phyloP scores from a whole-genome alignment of 2,113 vertebrate species.

The Carassius gibelio region DNA sequence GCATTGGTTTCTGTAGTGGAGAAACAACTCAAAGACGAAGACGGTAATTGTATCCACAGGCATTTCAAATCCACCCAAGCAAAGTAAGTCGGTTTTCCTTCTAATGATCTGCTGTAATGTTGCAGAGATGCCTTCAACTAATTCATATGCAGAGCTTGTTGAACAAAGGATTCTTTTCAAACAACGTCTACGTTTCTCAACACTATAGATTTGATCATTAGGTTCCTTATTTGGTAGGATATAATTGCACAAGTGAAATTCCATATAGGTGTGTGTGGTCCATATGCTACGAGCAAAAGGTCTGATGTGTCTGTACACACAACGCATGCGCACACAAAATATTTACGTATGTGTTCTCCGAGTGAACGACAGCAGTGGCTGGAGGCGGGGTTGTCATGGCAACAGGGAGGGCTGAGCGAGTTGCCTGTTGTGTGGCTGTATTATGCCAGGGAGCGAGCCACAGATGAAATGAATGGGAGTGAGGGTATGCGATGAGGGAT shows the following conservation, averaged over 20 bases:
- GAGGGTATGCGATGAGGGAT: constrained; percentile 38
- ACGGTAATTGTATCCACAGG: background rate
- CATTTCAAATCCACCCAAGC: background rate
- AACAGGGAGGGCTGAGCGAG: constrained; percentile 74
- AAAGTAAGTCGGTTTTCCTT: background rate
- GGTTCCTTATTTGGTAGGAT: background rate
- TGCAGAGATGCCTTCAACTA: background rate
- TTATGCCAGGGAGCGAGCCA: constrained; percentile 55
- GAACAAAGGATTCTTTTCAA: background rate
- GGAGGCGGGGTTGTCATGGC: constrained; percentile 80
- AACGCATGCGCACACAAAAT: constrained; percentile 62
- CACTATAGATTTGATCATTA: background rate
- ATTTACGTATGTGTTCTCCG: constrained; percentile 55
- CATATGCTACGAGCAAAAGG: constrained; percentile 25
- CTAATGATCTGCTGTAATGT: background rate
- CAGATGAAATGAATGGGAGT: constrained; percentile 65
- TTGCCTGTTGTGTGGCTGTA: constrained; percentile 55
- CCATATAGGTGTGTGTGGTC: constrained; percentile 40
- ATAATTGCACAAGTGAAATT: background rate
- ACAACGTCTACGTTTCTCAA: background rate
- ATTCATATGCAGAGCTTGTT: background rate
- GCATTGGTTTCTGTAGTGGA: background rate
- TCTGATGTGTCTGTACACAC: constrained; percentile 48
- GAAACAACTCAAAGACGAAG: too few relatives aligned
- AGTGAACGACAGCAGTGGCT: constrained; percentile 59